Evolutionary conservation across 2,797 vertebrate genomes (phyloP).

Genomic region (Chromobotia macracanthus): DNA sequence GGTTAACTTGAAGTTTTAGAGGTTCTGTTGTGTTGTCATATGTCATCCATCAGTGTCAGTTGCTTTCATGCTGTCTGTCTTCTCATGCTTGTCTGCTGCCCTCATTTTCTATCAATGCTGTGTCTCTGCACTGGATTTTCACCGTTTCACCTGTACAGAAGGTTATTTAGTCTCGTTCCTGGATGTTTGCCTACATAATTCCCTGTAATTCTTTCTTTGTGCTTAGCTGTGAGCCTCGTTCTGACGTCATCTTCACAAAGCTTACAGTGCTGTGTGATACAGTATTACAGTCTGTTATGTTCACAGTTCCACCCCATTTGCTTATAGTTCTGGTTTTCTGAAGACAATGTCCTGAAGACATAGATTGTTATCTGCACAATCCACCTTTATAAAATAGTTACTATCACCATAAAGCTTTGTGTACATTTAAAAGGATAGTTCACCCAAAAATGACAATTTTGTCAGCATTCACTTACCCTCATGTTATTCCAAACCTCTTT

Average conservation of each 20-base stretch:
- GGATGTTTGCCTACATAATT: slow-evolving; percentile 68
- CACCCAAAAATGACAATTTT: not conserved
- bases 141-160: slow-evolving; percentile 61
- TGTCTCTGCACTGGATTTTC: not conserved
- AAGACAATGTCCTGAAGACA: not conserved
- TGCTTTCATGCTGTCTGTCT: slow-evolving; percentile 1
- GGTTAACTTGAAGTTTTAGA: slow-evolving; percentile 8
- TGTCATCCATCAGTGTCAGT: slow-evolving; percentile 5
- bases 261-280: not conserved
- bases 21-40: not conserved
- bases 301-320: slow-evolving; percentile 15
- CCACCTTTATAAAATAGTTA: not conserved
- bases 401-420: not conserved
- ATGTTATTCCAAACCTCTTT: not conserved
- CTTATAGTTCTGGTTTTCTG: not conserved
- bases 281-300: slow-evolving; percentile 21
- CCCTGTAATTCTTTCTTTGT: slow-evolving; percentile 52
- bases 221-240: slow-evolving; percentile 33
- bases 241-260: slow-evolving; percentile 12
- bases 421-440: not conserved
- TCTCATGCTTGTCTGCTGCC: slow-evolving; percentile 19
- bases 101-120: not conserved
- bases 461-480: not conserved
- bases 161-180: slow-evolving; percentile 70
- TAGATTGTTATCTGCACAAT: not conserved